Base-by-base conservation (phyloP, 2,888 invertebrate species). In the Fissipunctia ypsillon region DNA sequence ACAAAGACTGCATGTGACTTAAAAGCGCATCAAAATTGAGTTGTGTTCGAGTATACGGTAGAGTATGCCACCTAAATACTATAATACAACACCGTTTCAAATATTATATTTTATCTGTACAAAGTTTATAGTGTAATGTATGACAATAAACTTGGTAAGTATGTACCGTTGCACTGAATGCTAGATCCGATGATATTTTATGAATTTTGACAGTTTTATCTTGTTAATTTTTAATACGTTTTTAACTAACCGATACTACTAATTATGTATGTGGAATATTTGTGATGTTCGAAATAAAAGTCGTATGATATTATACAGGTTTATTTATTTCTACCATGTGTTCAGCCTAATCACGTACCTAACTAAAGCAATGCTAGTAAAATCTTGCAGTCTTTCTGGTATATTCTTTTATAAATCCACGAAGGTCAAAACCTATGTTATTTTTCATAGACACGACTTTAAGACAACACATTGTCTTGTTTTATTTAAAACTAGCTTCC, bases 251-350 rank as follows among this genome's bases (percentile, higher is more conserved):
- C 79, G 78, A 80, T 88, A 87, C 85, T 87, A 82, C 88, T 90
- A 91, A 90, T 90, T 88, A 90, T 90, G 91, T 92, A 91, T 90
- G 91, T 92, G 89, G 86, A 92, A 89, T 93, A 92, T 92, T 94
- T 94, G 93, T 94, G 94, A 94, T 93, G 94, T 93, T 94, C 90
- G 82, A 86, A 92, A 92, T 93, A 94, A 87, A 94, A 93, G 86
- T 90, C 90, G 84, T 90, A 87, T 81, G 80, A 87, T 88, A 88
- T 66, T 76, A 75, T 43, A 35, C 6, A 64, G 77, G 80, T 84
- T 79, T 72, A 68, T 70, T 79, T 64, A 56, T 74, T 28, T 14
- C 14, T 14, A n/a, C 12, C 60, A 3, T 14, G n/a, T 19, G n/a
- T 60, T n/a, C 9, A 12, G 19, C 12, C n/a, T 25, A 7, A 41